phyloP scores from a whole-genome alignment of 2,888 invertebrate species.

The Pachymerium ferrugineum region DNA sequence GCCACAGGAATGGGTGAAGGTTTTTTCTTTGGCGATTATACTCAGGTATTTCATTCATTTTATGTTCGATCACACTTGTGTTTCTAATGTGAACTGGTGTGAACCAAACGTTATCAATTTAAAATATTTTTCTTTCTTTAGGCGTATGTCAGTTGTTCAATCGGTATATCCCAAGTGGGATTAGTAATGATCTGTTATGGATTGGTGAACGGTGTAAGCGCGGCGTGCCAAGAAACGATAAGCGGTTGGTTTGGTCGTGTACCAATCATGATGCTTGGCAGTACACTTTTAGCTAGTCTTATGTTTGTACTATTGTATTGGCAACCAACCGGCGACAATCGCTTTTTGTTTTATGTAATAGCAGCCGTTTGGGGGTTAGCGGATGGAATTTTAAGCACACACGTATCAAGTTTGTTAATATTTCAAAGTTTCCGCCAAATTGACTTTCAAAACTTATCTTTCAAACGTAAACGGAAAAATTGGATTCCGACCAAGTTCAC shows the following conservation, averaged over 20 bases:
- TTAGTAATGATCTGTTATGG: conserved; percentile 32
- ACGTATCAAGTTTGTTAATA: conserved; percentile 6
- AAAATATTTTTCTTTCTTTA: not conserved
- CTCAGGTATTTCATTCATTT: not conserved
- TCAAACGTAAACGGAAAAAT: too few relatives aligned
- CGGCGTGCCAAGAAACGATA: not conserved
- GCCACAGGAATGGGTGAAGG: conserved; percentile 6
- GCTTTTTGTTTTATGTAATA: not conserved
- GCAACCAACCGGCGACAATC: not conserved
- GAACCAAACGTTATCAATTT: too few relatives aligned
- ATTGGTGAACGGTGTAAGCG: conserved; percentile 8
- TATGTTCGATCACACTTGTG: not conserved
- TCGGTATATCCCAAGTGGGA: conserved; percentile 28
- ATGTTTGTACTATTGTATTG: not conserved
- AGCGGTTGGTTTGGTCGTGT: conserved; percentile 12
- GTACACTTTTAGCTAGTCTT: not conserved
- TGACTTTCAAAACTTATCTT: too few relatives aligned
- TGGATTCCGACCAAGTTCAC: too few relatives aligned
- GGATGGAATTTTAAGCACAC: conserved; percentile 17
- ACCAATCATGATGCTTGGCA: conserved; percentile 1
- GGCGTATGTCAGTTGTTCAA: conserved; percentile 30
- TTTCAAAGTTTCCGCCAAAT: too few relatives aligned
- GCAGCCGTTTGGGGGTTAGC: conserved; percentile 20
- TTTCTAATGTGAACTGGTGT: too few relatives aligned
- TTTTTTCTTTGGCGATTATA: conserved; percentile 30